A percentile compares a stretch with the other conserved stretches of the same genome.
Evolutionary conservation across 2,888 invertebrate species (phyloP).

Genomic region (Choreutis nemorana): DNA sequence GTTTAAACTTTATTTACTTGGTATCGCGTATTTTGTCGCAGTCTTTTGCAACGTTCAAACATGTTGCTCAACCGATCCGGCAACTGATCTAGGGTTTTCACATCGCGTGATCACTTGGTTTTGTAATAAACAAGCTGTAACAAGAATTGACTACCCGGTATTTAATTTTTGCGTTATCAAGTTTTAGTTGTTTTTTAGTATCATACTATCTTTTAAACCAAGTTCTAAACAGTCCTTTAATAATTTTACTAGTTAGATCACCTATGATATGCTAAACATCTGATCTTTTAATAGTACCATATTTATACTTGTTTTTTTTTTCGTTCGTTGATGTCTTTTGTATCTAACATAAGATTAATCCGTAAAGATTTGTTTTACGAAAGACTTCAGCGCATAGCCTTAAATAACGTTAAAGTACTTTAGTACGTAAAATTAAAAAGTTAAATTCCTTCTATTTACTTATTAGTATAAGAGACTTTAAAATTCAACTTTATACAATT

Average conservation of each 20-base stretch:
- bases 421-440: slow-evolving; percentile 11
- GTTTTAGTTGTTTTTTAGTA: slow-evolving; percentile 2
- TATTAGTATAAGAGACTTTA: slow-evolving; percentile 20
- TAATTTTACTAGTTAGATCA: slow-evolving; percentile 6
- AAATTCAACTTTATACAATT: slow-evolving; percentile 3
- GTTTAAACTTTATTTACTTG: too few relatives aligned
- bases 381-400: too few relatives aligned
- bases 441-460: slow-evolving; percentile 12
- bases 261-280: slow-evolving; percentile 5
- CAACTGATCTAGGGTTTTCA: too few relatives aligned
- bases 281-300: slow-evolving; percentile 3
- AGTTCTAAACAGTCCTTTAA: slow-evolving; percentile 11
- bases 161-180: slow-evolving; percentile 3
- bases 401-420: slow-evolving; percentile 10
- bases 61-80: too few relatives aligned
- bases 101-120: too few relatives aligned
- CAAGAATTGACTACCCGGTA: too few relatives aligned
- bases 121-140: too few relatives aligned
- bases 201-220: slow-evolving; percentile 4
- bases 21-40: too few relatives aligned
- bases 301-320: slow-evolving; percentile 8
- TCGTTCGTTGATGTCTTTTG: slow-evolving; percentile 4
- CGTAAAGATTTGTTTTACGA: too few relatives aligned
- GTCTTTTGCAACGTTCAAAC: too few relatives aligned
- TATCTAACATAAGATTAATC: not conserved